Evolutionary conservation across 2,113 vertebrate genomes (phyloP), one percentile per base, ranked within the genome.

Genomic region (Callionymus lyra): DNA sequence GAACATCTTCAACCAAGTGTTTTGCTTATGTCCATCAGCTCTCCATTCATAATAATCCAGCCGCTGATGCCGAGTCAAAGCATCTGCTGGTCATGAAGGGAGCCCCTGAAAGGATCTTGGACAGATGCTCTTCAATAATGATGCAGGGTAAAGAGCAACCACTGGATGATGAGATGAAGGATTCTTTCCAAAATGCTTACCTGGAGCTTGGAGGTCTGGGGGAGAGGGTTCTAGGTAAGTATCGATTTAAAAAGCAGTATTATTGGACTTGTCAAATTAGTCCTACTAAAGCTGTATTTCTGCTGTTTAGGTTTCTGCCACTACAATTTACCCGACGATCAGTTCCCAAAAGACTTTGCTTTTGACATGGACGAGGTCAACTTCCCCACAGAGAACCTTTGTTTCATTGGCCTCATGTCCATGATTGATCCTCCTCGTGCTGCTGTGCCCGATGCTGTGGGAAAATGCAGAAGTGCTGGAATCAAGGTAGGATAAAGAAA

Each of bases 181-280:
- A 94, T 0, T 87, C 92, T n/a, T 95, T 95, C 59, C 91, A 93
- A 70, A 95, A 95, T 0, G 91, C 92, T 31, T 95, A 95, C 77
- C 79, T 95, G 39, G 91, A 93, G 38, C 76, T 93, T 64, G 92
- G 90, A 15, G 91, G 91, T 1, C 84, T 93, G 1, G 92, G 91
- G 11, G 90, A 93, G 53, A 71, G 91, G 10, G 91, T 93, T 12
- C 80, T 93, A 32, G 92, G 91, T 92, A 68, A 58, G 48, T 3
- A 43, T 4, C n/a, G 9, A 12, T 2, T 34, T 27, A 16, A 2
- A 38, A 16, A 13, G 34, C 33, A 13, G 4, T 12, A 9, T 10
- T 13, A 9, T 19, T 19, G 16, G 9, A n/a, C n/a, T n/a, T 27
- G 21, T 27, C n/a, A n/a, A n/a, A 12, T 21, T 35, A 6, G 10